Conservation (phyloP, 2,113 vertebrate genomes). For the Microcebus murinus region DNA sequence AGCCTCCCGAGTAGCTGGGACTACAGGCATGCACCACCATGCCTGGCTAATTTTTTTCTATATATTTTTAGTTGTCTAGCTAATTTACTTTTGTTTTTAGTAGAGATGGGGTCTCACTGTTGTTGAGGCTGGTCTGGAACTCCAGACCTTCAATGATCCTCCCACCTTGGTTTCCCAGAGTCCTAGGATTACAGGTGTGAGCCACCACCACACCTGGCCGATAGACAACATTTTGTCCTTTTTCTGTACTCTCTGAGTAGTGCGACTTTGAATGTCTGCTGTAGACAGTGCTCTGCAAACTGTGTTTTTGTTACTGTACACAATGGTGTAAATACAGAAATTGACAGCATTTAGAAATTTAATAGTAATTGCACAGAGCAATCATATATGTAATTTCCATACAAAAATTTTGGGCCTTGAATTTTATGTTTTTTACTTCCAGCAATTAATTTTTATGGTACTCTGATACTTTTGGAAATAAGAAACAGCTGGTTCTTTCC, state of each 20-base stretch:
- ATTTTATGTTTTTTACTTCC: not conserved
- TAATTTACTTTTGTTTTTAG: no score
- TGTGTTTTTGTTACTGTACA: not conserved
- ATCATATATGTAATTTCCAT: not conserved
- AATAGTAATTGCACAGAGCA: not conserved
- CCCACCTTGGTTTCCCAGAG: no score
- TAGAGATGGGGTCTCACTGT: no score
- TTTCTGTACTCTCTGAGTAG: not conserved
- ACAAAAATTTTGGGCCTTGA: not conserved
- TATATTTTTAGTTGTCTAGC: no score
- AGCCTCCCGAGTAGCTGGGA: no score
- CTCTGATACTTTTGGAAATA: not conserved
- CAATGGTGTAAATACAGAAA: not conserved
- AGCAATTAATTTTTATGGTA: not conserved
- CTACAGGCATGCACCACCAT: no score
- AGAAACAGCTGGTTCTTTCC: not conserved
- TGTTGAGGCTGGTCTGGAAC: no score
- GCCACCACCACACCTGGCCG: no score
- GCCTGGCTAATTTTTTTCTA: no score
- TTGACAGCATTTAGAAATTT: not conserved
- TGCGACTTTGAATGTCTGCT: not conserved
- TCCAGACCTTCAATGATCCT: no score
- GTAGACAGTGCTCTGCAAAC: not conserved
- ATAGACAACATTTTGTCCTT: not conserved
- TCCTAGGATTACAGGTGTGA: no score